phyloP scores from a whole-genome alignment of 1,140 invertebrate genomes.

The Euglossa dilemma region DNA sequence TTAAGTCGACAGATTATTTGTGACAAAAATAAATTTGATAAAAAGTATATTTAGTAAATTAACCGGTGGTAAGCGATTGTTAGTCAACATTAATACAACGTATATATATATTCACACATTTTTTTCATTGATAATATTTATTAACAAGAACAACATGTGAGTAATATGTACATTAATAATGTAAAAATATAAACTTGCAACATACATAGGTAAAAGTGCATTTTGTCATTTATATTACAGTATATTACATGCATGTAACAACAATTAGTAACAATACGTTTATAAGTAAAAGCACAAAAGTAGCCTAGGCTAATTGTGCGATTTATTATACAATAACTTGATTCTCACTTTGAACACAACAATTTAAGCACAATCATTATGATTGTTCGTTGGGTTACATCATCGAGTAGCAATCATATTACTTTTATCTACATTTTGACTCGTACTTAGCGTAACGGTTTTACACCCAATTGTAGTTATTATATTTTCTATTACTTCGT shows the following conservation, averaged over 20 bases:
- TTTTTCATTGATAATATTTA: slow-evolving; percentile 12
- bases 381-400: slow-evolving; percentile 41
- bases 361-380: slow-evolving; percentile 40
- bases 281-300: background rate
- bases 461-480: slow-evolving; percentile 77
- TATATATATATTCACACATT: background rate
- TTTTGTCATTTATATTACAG: slow-evolving; percentile 18
- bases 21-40: background rate
- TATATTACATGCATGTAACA: slow-evolving; percentile 32
- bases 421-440: slow-evolving; percentile 68
- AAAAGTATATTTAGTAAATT: slow-evolving; percentile 5
- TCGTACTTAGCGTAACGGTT: slow-evolving; percentile 60
- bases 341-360: slow-evolving; percentile 34
- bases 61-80: background rate
- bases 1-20: background rate
- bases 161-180: background rate
- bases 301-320: background rate
- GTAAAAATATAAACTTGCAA: slow-evolving; percentile 10
- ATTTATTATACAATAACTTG: background rate
- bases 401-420: slow-evolving; percentile 74
- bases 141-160: slow-evolving; percentile 7
- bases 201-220: background rate
- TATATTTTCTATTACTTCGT: slow-evolving; percentile 75
- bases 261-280: background rate
- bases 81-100: background rate